Evolutionary conservation across 2,797 vertebrate genomes (phyloP).

Genomic region (Fundulus diaphanus): DNA sequence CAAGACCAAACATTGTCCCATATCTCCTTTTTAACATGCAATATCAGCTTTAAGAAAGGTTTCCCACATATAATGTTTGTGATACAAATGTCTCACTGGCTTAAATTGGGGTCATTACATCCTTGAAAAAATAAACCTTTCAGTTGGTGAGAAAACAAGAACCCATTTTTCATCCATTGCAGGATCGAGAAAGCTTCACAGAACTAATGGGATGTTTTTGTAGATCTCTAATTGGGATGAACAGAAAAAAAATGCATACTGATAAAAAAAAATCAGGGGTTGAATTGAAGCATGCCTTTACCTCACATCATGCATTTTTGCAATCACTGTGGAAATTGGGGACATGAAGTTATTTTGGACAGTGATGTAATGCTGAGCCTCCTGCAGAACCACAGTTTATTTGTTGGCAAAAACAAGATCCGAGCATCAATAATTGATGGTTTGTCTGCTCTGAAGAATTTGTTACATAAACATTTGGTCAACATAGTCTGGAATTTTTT

Average conservation of each 20-base stretch:
- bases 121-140: conserved; percentile 71
- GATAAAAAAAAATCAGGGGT: not conserved
- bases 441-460: conserved; percentile 30
- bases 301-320: conserved; percentile 1
- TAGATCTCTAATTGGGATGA: not conserved
- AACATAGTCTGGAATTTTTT: not conserved
- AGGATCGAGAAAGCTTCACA: conserved; percentile 25
- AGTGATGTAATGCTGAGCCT: conserved; percentile 33
- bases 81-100: conserved; percentile 66
- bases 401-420: conserved; percentile 26
- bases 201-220: not conserved
- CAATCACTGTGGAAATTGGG: not conserved
- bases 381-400: conserved; percentile 25
- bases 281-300: not conserved
- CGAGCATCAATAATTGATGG: conserved; percentile 47
- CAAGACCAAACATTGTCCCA: not conserved
- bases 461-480: conserved; percentile 23
- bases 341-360: conserved; percentile 23
- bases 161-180: conserved; percentile 37
- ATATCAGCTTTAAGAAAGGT: not conserved
- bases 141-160: conserved; percentile 58
- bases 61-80: not conserved
- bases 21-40: not conserved
- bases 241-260: not conserved
- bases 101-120: conserved; percentile 71